Evolutionary conservation across 2,888 invertebrate genomes (phyloP).

Genomic region (Eupithecia inturbata): DNA sequence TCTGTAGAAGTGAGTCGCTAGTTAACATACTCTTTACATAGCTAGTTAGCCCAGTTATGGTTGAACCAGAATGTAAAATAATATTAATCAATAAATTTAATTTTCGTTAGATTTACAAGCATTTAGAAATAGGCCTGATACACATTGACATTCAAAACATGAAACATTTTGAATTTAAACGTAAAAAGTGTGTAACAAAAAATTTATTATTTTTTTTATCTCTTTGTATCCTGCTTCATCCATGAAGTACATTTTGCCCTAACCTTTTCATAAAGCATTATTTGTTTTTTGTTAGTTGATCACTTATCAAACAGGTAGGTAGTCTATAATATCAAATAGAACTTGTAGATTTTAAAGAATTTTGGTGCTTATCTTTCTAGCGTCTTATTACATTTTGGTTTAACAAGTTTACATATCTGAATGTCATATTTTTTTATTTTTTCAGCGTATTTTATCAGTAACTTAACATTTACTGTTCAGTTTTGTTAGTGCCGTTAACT

Average conservation of each 20-base stretch:
- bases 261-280: too few species aligned
- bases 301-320: too few species aligned
- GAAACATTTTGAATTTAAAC: too few species aligned
- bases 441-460: constrained; percentile 18
- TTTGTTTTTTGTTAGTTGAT: too few species aligned
- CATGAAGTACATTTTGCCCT: too few species aligned
- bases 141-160: background rate
- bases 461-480: constrained; percentile 31
- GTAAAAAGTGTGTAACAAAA: too few species aligned
- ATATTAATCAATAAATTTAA: background rate
- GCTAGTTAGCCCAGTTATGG: background rate
- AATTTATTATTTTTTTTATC: too few species aligned
- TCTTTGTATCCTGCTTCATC: too few species aligned
- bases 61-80: constrained; percentile 12
- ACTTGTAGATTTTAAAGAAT: too few species aligned
- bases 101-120: background rate
- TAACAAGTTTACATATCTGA: background rate
- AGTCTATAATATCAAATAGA: too few species aligned
- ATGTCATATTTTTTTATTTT: constrained; percentile 5
- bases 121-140: background rate
- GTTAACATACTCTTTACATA: constrained; percentile 4
- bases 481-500: constrained; percentile 74
- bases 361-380: background rate
- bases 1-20: constrained; percentile 72
- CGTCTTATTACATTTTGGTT: constrained; percentile 14